Base-by-base conservation (phyloP, 2,113 vertebrate genomes). In the Lipotes vexillifer region DNA sequence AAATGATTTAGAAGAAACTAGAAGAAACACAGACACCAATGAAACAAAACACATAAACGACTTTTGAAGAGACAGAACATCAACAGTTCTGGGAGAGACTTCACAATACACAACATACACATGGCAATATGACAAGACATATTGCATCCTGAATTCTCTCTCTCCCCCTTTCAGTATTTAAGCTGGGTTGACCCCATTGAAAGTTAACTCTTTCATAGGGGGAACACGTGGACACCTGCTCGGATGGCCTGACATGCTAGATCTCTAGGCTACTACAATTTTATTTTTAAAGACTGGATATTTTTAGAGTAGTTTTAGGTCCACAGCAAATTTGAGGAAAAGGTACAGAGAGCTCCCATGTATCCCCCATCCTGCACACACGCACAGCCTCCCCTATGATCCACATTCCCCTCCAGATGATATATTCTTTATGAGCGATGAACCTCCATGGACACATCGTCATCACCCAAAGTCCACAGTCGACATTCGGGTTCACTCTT, bases 381-480 rank as follows among this genome's bases (percentile, higher is more conserved):
- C 0, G 17, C n/a, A 71, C 18, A 38, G 10, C 66, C 0, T 55
- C 17, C 66, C 4, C 27, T 66, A 0, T 57, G 4, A 21, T 41
- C 17, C 31, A n/a, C 33, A 15, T 6, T 4, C 27, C 17, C 2
- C 4, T 2, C 18, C n/a, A 41, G 85, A 59, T 0, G 0, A 36
- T 20, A 25, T 31, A 7, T 18, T 18, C 33, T 59, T 25, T 46
- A 46, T 9, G 5, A 44, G 4, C 15, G 2, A 61, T 17, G 29
- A n/a, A 10, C 6, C 31, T 46, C 5, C 5, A 0, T 2, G 2
- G 29, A n/a, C 2, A 1, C 36, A 10, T 46, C 21, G 4, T 6
- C 86, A 17, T 20, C 41, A 18, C 7, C 33, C 44, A 29, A 11
- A 12, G 3, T 36, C 25, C 10, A 6, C 0, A 36, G 6, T 38